These are phyloP conservation scores for Syndactyla subalaris DNA, from an alignment of 2,797 vertebrate species.

Conservation along the genomic window DNA sequence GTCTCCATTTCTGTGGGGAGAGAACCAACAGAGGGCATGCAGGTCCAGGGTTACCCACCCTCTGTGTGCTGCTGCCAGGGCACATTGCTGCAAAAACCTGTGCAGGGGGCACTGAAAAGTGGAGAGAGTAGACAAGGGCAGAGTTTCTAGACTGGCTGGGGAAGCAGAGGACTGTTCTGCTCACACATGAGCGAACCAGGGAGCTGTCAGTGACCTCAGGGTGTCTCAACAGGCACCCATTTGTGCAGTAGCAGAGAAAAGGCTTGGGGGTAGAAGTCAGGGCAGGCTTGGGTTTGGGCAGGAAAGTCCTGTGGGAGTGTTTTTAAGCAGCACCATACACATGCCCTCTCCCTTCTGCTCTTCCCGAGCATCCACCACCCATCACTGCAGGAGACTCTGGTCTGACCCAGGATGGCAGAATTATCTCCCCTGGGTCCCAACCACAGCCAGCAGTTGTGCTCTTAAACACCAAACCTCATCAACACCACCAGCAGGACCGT, in stretches of 20 bases:
- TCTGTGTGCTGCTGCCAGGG: not conserved
- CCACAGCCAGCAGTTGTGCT: not conserved
- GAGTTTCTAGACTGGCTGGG: not conserved
- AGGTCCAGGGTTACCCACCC: not conserved
- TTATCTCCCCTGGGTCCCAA: not conserved
- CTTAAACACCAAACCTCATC: not conserved
- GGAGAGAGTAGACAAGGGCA: not conserved
- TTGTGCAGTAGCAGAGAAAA: not conserved
- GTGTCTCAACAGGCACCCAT: not conserved
- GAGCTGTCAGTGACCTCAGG: not conserved
- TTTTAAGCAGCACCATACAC: not conserved
- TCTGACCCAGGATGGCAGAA: not conserved
- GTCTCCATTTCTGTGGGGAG: not conserved
- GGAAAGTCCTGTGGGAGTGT: not conserved
- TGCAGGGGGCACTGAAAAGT: not conserved
- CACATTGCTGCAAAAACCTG: not conserved
- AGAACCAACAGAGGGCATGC: not conserved
- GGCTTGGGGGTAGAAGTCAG: not conserved
- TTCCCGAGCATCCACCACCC: not conserved
- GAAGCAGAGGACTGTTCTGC: not conserved
- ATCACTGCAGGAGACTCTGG: not conserved
- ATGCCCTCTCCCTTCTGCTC: not conserved
- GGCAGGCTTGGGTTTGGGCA: not conserved
- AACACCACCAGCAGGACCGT: not conserved
- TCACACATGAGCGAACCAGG: accelerated